These are phyloP conservation scores for Ctenoplectra terminalis DNA, from an alignment of 1,140 invertebrate species.

Conservation along the genomic window DNA sequence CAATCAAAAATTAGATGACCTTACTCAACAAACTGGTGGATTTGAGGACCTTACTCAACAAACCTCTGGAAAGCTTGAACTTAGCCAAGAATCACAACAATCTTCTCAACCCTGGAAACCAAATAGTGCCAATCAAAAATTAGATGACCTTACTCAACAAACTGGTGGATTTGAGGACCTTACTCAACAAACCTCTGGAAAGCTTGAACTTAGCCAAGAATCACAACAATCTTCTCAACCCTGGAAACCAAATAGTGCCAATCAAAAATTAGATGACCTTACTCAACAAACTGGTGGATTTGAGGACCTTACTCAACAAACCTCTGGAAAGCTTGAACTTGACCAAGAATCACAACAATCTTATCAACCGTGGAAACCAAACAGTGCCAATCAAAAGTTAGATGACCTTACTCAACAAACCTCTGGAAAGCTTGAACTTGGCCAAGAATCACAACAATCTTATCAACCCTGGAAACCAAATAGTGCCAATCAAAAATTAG, in stretches of 20 bases:
- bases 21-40: constrained; percentile 17
- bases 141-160: constrained; percentile 33
- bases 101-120: constrained; percentile 28
- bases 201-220: constrained; percentile 76
- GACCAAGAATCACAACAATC: constrained; percentile 36
- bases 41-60: constrained; percentile 49
- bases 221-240: constrained; percentile 50
- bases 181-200: constrained; percentile 49
- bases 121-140: constrained; percentile 10
- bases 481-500: too few species aligned
- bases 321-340: constrained; percentile 38
- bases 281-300: constrained; percentile 26
- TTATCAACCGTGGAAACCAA: constrained; percentile 14
- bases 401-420: not conserved
- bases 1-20: constrained; percentile 20
- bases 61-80: constrained; percentile 26
- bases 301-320: constrained; percentile 59
- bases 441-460: too few species aligned
- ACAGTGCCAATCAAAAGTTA: constrained; percentile 9
- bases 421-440: too few species aligned
- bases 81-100: constrained; percentile 38
- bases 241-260: not conserved
- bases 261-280: constrained; percentile 20
- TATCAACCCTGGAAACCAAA: too few species aligned
- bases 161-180: constrained; percentile 43